phyloP scores from a whole-genome alignment of 2,888 invertebrate species.

The Heliconius ismenius region DNA sequence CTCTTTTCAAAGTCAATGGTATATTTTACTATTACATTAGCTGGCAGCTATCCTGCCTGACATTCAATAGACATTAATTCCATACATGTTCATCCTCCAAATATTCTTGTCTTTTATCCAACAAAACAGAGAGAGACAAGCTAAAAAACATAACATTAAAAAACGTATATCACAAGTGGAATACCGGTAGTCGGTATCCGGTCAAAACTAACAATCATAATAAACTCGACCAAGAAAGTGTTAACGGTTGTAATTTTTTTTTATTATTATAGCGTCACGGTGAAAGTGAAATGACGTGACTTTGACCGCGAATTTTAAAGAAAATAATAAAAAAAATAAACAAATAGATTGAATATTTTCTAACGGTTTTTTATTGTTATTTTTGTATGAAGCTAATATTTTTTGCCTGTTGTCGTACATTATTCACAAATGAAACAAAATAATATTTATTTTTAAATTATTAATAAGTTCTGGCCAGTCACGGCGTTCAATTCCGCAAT shows the following conservation, averaged over 20 bases:
- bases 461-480: too few relatives aligned
- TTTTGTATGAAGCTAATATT: background rate
- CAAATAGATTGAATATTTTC: constrained; percentile 3
- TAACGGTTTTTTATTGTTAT: background rate
- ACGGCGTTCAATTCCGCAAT: too few relatives aligned
- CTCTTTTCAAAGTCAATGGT: too few relatives aligned
- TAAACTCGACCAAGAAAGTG: constrained; percentile 28
- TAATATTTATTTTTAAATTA: too few relatives aligned
- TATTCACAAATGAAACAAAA: too few relatives aligned
- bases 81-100: too few relatives aligned
- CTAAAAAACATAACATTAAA: background rate
- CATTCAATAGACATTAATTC: too few relatives aligned
- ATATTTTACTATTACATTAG: too few relatives aligned
- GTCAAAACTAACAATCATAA: constrained; percentile 15
- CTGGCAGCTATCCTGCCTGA: too few relatives aligned
- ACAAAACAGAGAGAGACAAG: too few relatives aligned
- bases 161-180: background rate
- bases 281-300: constrained; percentile 39
- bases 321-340: constrained; percentile 31
- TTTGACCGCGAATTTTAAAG: constrained; percentile 28
- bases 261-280: constrained; percentile 20
- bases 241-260: constrained; percentile 27
- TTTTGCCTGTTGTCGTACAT: too few relatives aligned
- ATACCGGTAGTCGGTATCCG: background rate
- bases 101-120: too few relatives aligned